Evolutionary conservation across 2,797 vertebrate genomes (phyloP), one percentile per base, ranked within the genome.

Genomic region (Halcyon badia): DNA sequence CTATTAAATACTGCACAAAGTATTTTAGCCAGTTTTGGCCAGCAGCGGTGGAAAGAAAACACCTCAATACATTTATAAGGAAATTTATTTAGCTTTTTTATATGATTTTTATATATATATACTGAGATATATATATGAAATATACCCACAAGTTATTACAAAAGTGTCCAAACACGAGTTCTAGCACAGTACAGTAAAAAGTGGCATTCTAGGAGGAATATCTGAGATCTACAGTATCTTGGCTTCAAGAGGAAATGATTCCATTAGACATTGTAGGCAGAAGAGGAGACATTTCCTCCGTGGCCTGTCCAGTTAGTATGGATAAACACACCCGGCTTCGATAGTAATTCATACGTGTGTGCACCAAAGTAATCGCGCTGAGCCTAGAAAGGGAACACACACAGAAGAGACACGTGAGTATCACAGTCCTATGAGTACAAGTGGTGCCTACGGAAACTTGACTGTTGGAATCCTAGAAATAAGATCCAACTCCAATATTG

Each of bases 291-390:
- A 0, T 95, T 99, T 92, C 99, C 99, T 1, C 99, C 99, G 0
- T 98, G 98, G 61, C 99, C 99, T 0, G 99, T 99, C 99, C 99
- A 99, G 98, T 99, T 99, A 48, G 99, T 99, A 95, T 99, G 99
- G 98, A 99, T 95, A 83, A 98, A 99, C 1, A 94, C 92, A 9
- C 99, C 99, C 0, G 99, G 99, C 25, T 98, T 98, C 13, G 98
- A 98, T 46, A 99, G 97, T 17, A 99, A 98, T 90, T 99, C 99
- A 0, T 99, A 99, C 0, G 99, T 99, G 91, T 99, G 99, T 6
- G 99, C 99, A 62, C 99, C 99, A 15, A 99, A 99, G 97, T 99
- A 99, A 95, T 99, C 99, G 15, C 99, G 99, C 97, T 99, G 99
- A 41, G 99, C 99, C 99, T 99, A 64, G 22, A 83, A 82, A 11